phyloP scores from a whole-genome alignment of 2,888 invertebrate genomes.

The Metalampra italica region DNA sequence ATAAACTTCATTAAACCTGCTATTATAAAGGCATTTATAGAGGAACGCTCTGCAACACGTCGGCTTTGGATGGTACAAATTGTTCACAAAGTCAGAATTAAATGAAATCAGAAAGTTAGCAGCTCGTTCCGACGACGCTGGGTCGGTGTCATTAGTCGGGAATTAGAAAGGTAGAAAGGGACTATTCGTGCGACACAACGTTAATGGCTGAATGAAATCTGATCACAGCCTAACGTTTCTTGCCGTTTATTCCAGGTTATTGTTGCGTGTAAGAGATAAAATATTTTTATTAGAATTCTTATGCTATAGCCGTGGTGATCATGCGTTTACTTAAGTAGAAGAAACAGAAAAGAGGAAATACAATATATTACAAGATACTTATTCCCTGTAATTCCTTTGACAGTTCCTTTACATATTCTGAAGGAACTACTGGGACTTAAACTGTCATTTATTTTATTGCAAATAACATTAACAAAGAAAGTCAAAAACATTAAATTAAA shows the following conservation, averaged over 20 bases:
- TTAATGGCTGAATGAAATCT: not conserved
- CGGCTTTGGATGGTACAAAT: constrained; percentile 10
- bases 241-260: not conserved
- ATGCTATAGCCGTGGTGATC: too few species aligned
- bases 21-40: constrained; percentile 10
- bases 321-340: too few species aligned
- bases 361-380: too few species aligned
- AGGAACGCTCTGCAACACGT: constrained; percentile 10
- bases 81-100: constrained; percentile 15
- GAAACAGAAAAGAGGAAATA: too few species aligned
- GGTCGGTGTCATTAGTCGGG: not conserved
- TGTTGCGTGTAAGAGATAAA: not conserved
- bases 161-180: not conserved
- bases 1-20: constrained; percentile 15
- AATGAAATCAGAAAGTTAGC: constrained; percentile 12
- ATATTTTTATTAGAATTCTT: too few species aligned
- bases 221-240: not conserved
- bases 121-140: not conserved
- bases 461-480: too few species aligned
- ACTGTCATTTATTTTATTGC: too few species aligned
- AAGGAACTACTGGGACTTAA: too few species aligned
- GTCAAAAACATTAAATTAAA: too few species aligned
- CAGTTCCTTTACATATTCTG: too few species aligned
- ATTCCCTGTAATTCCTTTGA: too few species aligned
- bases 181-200: not conserved